phyloP scores from a whole-genome alignment of 1,140 invertebrate species.

The Drosophila subobscura region DNA sequence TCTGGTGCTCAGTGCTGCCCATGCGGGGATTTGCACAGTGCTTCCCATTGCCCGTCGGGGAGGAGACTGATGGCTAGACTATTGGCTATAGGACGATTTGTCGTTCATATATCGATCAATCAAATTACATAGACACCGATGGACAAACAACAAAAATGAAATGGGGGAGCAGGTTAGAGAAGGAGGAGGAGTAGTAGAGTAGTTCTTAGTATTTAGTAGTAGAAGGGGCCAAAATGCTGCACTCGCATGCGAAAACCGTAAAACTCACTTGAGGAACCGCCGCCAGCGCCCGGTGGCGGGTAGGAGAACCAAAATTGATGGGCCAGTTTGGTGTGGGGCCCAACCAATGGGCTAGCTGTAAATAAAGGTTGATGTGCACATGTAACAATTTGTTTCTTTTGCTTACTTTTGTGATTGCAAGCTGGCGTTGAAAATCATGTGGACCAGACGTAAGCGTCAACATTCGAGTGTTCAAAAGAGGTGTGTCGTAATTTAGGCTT shows the following conservation, averaged over 20 bases:
- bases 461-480: too few species aligned
- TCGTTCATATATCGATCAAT: conserved; percentile 47
- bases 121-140: conserved; percentile 51
- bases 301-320: conserved; percentile 90
- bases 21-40: too few species aligned
- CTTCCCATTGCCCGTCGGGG: too few species aligned
- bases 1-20: too few species aligned
- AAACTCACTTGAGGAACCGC: conserved; percentile 84
- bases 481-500: too few species aligned
- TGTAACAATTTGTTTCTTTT: neutral
- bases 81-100: conserved; percentile 40
- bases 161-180: conserved; percentile 6
- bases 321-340: conserved; percentile 85
- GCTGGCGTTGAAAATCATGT: too few species aligned
- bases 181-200: neutral
- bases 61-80: conserved; percentile 24
- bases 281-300: conserved; percentile 87
- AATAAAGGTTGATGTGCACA: neutral
- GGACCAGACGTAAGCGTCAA: too few species aligned
- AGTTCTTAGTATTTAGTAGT: conserved; percentile 2
- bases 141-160: conserved; percentile 48
- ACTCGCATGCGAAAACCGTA: conserved; percentile 46
- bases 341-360: conserved; percentile 75
- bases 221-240: conserved; percentile 23
- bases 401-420: too few species aligned